Evolutionary conservation across 1,140 invertebrate species (phyloP), one percentile per base, ranked within the genome.

Genomic region (Neomicropteryx cornuta): DNA sequence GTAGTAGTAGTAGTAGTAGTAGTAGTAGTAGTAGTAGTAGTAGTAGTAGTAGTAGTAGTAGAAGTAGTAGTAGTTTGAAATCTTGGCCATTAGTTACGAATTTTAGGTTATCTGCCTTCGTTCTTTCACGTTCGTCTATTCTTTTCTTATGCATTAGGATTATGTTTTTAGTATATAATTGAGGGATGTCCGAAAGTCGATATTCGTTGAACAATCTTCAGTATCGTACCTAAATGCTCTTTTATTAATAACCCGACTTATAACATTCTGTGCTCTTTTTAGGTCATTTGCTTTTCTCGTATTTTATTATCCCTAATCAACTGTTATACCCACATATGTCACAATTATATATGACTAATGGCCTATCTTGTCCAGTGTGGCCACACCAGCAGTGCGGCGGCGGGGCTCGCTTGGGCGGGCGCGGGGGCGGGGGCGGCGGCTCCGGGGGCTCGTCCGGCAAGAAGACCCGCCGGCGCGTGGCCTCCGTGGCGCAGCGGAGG

Each of bases 401-500:
- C 48, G 33, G 70, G 52, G 37, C 71, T 1, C 47, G 55, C 27
- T 18, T 56, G 19, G 36, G 44, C 14, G 35, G 52, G 41, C 53
- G 51, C 4, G 54, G 60, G 2, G 50, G 52, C 0, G 50, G 49
- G 0, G 39, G 51, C n/a, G 52, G 59, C 21, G 48, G 54, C 3
- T 51, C 57, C 8, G 52, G 59, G 3, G 51, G 51, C 33, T 18
- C 60, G 21, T 52, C 62, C 2, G 54, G 60, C 14, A 90, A 89
- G 53, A 92, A 92, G 55, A 79, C 87, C 1, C 71, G 90, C 4
- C 75, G 89, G 2, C 73, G 90, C 16, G 87, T 93, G 2, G 90
- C 90, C 0, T 90, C 89, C 0, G 75, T 92, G 42, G 89, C 88
- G 0, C 90, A 94, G 54, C 69, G 90, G 23, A 69, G 88, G 37